Evolutionary conservation across 2,797 vertebrate genomes (phyloP), one percentile per base, ranked within the genome.

Genomic region (Megalops cyprinoides): DNA sequence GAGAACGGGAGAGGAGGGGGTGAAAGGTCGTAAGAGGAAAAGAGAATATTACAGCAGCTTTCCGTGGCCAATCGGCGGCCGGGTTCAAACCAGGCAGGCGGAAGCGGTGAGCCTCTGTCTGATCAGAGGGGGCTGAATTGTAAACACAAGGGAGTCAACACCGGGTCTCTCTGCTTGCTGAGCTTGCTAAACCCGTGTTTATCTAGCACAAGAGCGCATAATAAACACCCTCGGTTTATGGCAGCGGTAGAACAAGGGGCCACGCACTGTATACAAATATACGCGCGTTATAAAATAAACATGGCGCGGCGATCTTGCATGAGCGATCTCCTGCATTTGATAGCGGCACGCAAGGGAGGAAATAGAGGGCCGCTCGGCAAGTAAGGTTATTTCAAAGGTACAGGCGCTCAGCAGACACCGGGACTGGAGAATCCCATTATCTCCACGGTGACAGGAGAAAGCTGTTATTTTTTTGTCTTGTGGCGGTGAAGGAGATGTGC

Each of bases 401-500:
- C 42, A 34, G 49, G 20, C 39, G 34, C 34, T 20, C 51, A 42
- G 77, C 14, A 34, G 53, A 51, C 37, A 39, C 74, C 75, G 76
- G 31, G 76, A 89, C 77, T 56, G 84, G 76, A 83, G 79, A 88
- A 87, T 88, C 88, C 86, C 88, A 89, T 92, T 92, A 91, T 84
- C 84, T 15, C 79, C 56, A 39, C 87, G 87, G 86, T 88, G 88
- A 88, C 82, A 81, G 82, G 86, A 86, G 87, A 28, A 65, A n/a
- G n/a, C 37, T 34, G 34, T 4, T 39, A 60, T 20, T 39, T 67
- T 39, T 2, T 42, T 69, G 18, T 69, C 42, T 23, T 20, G 6
- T 42, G 37, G 65, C 23, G 34, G 37, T 42, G 37, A 39, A 39
- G 42, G 15, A 37, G 37, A 42, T 9, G 20, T 44, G n/a, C 4